Evolutionary conservation across 2,888 invertebrate genomes (phyloP).

Genomic region (Drosophila ustulata): DNA sequence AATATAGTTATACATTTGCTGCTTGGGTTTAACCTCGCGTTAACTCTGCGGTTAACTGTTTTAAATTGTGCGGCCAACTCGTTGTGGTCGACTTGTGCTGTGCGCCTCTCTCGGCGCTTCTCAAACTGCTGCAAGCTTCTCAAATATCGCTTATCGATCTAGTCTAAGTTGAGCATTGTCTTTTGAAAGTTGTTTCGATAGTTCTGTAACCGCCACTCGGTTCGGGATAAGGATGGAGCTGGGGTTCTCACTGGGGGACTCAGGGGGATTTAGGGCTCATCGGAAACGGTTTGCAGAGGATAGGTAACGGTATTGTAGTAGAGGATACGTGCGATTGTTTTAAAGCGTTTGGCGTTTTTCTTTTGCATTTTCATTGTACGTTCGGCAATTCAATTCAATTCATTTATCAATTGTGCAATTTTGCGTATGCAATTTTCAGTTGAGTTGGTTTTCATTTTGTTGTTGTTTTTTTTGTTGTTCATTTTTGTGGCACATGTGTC

Average conservation of each 20-base stretch:
- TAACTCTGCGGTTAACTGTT: constrained; percentile 21
- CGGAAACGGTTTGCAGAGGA: constrained; percentile 79
- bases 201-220: constrained; percentile 67
- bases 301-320: constrained; percentile 84
- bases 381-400: constrained; percentile 35
- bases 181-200: constrained; percentile 76
- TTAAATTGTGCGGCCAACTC: constrained; percentile 8
- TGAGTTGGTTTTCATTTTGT: background rate
- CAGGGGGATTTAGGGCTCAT: constrained; percentile 69
- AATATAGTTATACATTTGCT: constrained; percentile 56
- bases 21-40: constrained; percentile 29
- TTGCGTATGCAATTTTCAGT: constrained; percentile 13
- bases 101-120: constrained; percentile 45
- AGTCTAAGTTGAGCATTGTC: constrained; percentile 51
- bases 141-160: constrained; percentile 9
- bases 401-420: constrained; percentile 40
- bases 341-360: constrained; percentile 84
- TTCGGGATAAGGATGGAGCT: constrained; percentile 47
- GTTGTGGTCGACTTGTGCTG: constrained; percentile 28
- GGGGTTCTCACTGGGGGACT: constrained; percentile 17
- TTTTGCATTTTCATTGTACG: constrained; percentile 80
- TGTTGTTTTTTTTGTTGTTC: background rate
- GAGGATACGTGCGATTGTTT: constrained; percentile 84
- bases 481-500: constrained; percentile 53
- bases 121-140: constrained; percentile 30